phyloP scores from a whole-genome alignment of 2,888 invertebrate species.

The Amiota communis region DNA sequence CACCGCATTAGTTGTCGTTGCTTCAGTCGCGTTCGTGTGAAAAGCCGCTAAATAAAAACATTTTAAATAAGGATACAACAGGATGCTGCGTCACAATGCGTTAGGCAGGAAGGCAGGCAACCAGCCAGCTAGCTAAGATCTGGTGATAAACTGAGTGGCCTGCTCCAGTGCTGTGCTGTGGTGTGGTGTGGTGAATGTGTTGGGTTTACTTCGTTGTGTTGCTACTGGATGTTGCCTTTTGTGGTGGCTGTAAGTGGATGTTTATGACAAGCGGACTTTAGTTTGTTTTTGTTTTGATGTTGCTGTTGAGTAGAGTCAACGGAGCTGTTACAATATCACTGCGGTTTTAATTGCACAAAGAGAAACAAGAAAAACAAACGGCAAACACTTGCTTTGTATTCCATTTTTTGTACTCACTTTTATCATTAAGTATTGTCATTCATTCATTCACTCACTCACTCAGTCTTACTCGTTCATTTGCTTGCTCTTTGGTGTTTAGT shows the following conservation, averaged over 20 bases:
- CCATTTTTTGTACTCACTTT: neutral
- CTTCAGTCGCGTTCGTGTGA: neutral
- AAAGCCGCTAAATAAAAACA: constrained; percentile 4
- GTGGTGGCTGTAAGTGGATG: constrained; percentile 6
- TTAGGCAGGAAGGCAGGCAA: too few species aligned
- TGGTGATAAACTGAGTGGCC: too few species aligned
- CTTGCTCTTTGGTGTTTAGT: constrained; percentile 23
- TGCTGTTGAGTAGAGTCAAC: neutral
- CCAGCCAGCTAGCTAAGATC: too few species aligned
- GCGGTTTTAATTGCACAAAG: constrained; percentile 25
- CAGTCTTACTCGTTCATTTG: constrained; percentile 13
- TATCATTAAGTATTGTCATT: constrained; percentile 36
- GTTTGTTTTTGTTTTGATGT: constrained; percentile 3
- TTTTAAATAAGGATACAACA: neutral
- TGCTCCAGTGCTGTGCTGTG: too few species aligned
- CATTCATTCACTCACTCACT: constrained; percentile 4
- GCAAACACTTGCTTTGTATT: constrained; percentile 12
- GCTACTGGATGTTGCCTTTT: neutral
- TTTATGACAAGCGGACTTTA: constrained; percentile 18
- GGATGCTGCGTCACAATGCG: neutral
- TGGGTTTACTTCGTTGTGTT: too few species aligned
- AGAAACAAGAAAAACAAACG: neutral
- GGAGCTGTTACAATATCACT: constrained; percentile 24
- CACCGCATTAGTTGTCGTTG: too few species aligned
- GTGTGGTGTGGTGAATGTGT: too few species aligned